A percentile compares a stretch with the other conserved stretches of the same genome.
These are phyloP conservation scores for Eupithecia centaureata DNA, from an alignment of 2,888 invertebrate species.

Conservation along the genomic window DNA sequence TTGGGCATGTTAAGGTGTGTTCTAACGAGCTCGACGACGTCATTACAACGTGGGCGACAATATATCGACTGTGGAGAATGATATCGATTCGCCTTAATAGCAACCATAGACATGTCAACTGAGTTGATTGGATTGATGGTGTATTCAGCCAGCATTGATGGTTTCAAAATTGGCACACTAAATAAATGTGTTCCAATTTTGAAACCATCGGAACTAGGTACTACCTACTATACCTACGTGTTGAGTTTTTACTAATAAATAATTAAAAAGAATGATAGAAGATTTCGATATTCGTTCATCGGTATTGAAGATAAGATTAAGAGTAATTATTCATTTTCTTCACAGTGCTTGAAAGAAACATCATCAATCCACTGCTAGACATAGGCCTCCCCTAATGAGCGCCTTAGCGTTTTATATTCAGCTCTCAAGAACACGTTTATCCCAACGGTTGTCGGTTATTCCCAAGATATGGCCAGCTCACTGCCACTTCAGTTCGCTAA, in stretches of 20 bases:
- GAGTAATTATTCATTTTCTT: background rate
- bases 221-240: background rate
- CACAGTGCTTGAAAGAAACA: no score
- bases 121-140: background rate
- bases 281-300: background rate
- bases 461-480: no score
- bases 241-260: background rate
- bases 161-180: no score
- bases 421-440: no score
- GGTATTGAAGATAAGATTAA: background rate
- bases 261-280: no score
- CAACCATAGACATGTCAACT: background rate
- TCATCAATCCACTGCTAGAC: no score
- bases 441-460: no score
- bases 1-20: background rate
- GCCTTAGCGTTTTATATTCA: no score
- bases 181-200: background rate
- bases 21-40: background rate
- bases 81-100: background rate
- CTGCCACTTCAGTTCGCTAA: no score
- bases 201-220: background rate
- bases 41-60: background rate
- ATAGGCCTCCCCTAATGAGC: no score
- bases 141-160: no score
- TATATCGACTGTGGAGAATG: background rate